A percentile compares a stretch with the other conserved stretches of the same genome.
phyloP scores from a whole-genome alignment of 2,797 vertebrate species.

The Potorous gilbertii region DNA sequence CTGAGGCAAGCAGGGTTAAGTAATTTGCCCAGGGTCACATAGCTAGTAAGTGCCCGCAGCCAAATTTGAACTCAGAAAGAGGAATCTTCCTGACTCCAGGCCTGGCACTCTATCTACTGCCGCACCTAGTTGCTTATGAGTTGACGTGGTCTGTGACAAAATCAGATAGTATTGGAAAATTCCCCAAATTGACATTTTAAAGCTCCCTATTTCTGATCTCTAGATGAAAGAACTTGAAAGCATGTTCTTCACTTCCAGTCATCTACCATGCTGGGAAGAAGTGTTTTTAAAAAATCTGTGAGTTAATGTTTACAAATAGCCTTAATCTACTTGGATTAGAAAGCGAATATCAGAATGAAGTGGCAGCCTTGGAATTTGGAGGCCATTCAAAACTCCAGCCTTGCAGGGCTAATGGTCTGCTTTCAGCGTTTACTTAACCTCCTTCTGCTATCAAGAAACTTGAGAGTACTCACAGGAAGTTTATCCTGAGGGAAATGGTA shows the following conservation, averaged over 20 bases:
- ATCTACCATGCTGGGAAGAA: conserved; percentile 32
- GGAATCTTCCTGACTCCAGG: background rate
- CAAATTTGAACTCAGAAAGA: background rate
- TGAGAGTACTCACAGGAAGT: conserved; percentile 42
- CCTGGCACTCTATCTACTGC: background rate
- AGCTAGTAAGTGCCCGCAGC: background rate
- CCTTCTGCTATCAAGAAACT: conserved; percentile 61
- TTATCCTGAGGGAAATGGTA: conserved; percentile 53
- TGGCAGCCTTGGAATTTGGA: conserved; percentile 42
- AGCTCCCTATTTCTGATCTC: background rate
- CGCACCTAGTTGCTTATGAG: background rate
- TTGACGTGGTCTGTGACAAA: background rate
- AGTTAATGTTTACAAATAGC: conserved; percentile 60
- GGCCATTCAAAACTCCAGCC: conserved; percentile 57
- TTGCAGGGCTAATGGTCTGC: conserved; percentile 51
- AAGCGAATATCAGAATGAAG: conserved; percentile 57
- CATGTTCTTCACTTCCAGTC: conserved; percentile 1
- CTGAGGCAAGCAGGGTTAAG: background rate
- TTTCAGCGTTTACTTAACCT: conserved; percentile 71
- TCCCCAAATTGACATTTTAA: background rate
- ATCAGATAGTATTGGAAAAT: background rate
- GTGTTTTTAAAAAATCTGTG: background rate
- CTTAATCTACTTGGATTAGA: conserved; percentile 49
- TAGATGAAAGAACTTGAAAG: background rate
- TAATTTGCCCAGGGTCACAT: background rate